These are phyloP conservation scores for Patella pellucida DNA, from an alignment of 2,888 invertebrate genomes.

Conservation along the genomic window DNA sequence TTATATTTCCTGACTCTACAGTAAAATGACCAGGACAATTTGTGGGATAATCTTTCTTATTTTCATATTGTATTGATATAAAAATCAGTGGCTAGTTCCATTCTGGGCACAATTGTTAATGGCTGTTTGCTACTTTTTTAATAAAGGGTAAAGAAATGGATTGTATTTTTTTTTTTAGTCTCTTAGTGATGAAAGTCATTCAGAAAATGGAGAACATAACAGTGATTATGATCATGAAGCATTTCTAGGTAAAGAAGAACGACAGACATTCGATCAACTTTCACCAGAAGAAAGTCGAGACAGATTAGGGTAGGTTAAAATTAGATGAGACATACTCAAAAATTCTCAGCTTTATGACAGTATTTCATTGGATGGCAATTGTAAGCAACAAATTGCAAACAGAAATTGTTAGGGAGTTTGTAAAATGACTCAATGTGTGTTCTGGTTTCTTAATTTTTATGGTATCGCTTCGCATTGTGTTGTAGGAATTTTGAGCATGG, in stretches of 20 bases:
- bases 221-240: slow-evolving; percentile 96
- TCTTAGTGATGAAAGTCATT: slow-evolving; percentile 84
- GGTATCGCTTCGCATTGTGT: too few relatives aligned
- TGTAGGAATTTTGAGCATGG: too few relatives aligned
- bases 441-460: too few relatives aligned
- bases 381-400: too few relatives aligned
- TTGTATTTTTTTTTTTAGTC: slow-evolving; percentile 61
- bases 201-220: slow-evolving; percentile 76
- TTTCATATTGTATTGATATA: neutral
- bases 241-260: slow-evolving; percentile 91
- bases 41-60: neutral
- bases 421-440: too few relatives aligned
- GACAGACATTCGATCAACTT: slow-evolving; percentile 93
- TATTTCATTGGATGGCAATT: too few relatives aligned
- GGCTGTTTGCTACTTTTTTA: neutral
- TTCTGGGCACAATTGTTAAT: neutral
- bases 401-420: too few relatives aligned
- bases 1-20: too few relatives aligned
- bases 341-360: neutral
- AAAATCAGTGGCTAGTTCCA: neutral
- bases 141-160: too few relatives aligned
- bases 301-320: slow-evolving; percentile 76
- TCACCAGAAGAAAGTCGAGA: slow-evolving; percentile 95
- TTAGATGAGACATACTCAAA: neutral
- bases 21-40: too few relatives aligned